Conservation (phyloP, 37 sponge, comb jelly and placozoan species). For the Mnemiopsis leidyi region DNA sequence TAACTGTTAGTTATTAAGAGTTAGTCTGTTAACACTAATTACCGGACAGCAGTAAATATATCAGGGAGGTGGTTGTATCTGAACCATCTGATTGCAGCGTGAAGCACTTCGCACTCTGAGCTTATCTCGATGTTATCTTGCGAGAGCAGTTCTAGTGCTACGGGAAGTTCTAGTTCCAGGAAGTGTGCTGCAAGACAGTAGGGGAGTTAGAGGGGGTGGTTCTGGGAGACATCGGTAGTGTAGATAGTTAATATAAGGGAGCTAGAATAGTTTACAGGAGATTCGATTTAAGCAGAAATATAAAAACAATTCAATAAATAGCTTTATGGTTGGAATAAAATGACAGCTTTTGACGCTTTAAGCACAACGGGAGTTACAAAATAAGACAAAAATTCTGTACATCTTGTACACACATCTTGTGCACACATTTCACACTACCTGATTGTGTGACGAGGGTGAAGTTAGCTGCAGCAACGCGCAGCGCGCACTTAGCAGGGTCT, state of each 20-base stretch:
- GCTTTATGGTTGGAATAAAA: too few relatives aligned
- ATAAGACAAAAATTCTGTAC: too few relatives aligned
- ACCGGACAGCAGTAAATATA: constrained; percentile 47
- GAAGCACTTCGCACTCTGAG: not conserved
- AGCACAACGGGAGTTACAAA: too few relatives aligned
- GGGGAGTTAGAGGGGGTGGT: not conserved
- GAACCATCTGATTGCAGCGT: constrained; percentile 32
- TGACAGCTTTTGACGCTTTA: too few relatives aligned
- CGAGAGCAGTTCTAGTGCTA: not conserved
- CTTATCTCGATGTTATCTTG: not conserved
- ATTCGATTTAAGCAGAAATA: not conserved
- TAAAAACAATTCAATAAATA: too few relatives aligned
- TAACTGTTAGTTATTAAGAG: too few relatives aligned
- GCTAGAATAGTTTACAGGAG: not conserved
- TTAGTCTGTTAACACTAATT: too few relatives aligned
- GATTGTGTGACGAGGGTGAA: not conserved
- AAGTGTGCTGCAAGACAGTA: not conserved
- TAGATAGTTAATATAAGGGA: not conserved
- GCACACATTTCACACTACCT: too few relatives aligned
- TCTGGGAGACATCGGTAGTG: not conserved
- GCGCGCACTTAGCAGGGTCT: not conserved
- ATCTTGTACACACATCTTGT: too few relatives aligned
- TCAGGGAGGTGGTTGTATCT: not conserved
- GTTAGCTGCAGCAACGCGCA: not conserved
- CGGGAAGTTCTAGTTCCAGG: not conserved